These are phyloP conservation scores for Apamea crenata DNA, from an alignment of 2,888 invertebrate genomes.

Conservation along the genomic window DNA sequence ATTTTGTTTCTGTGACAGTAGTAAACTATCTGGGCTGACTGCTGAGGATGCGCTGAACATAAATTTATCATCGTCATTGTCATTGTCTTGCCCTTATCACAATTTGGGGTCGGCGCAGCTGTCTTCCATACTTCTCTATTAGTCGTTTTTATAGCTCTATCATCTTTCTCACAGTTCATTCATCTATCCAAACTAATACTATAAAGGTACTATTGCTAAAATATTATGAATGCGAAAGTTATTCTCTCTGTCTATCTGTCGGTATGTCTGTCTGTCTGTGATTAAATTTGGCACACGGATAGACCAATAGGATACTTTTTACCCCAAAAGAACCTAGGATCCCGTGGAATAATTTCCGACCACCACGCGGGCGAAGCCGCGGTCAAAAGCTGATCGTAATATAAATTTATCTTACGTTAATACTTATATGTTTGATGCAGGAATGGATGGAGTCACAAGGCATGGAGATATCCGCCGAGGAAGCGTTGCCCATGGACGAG, in stretches of 20 bases:
- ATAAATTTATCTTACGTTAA: not conserved
- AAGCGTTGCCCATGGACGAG: constrained; percentile 93
- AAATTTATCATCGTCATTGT: not conserved
- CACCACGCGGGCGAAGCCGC: not conserved
- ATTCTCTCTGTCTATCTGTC: not conserved
- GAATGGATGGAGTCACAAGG: constrained; percentile 96
- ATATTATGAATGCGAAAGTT: not conserved
- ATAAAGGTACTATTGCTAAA: not conserved
- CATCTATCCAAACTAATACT: not conserved
- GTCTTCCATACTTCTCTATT: not conserved
- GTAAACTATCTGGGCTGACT: not conserved
- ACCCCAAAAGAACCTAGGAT: not conserved
- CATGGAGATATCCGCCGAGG: constrained; percentile 92
- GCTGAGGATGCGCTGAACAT: not conserved
- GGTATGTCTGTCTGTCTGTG: not conserved
- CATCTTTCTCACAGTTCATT: not conserved
- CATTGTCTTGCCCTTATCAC: not conserved
- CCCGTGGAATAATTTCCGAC: not conserved
- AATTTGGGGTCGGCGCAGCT: not conserved
- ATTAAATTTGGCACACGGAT: not conserved
- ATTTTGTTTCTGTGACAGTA: not conserved
- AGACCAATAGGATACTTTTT: not conserved
- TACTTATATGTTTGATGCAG: constrained; percentile 77
- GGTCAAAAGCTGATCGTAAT: not conserved
- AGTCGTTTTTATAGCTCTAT: not conserved